Conservation (phyloP, 2,888 invertebrate genomes). For the Galeopsomyia nigrocyanea region DNA sequence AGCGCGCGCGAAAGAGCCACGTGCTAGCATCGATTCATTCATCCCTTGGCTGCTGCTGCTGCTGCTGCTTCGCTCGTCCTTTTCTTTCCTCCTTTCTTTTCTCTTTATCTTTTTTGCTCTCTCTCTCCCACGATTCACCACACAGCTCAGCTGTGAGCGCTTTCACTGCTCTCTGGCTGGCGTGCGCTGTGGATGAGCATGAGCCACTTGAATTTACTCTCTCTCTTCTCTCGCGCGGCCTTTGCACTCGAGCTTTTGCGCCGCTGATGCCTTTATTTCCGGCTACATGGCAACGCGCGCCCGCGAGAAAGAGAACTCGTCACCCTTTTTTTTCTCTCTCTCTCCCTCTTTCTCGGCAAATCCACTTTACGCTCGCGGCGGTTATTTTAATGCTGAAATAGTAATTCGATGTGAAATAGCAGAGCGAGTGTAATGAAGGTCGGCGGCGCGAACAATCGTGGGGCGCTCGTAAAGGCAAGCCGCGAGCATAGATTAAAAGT, state of each 20-base stretch:
- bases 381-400: background rate
- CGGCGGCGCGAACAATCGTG: conserved; percentile 13
- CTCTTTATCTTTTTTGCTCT: background rate
- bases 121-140: background rate
- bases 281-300: background rate
- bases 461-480: conserved; percentile 10
- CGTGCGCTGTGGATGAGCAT: conserved; percentile 1
- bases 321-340: background rate
- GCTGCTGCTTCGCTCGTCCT: background rate
- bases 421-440: conserved; percentile 11
- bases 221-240: background rate
- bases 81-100: background rate
- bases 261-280: background rate
- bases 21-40: conserved; percentile 10
- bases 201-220: conserved; percentile 1
- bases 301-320: too few species aligned
- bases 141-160: background rate
- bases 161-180: background rate
- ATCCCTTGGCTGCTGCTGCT: background rate
- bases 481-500: conserved; percentile 22
- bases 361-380: background rate
- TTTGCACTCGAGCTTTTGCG: background rate
- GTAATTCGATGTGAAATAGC: background rate
- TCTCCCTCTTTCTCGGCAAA: background rate
- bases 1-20: conserved; percentile 5